Evolutionary conservation across 2,888 invertebrate genomes (phyloP).

Genomic region (Tipula confusa): DNA sequence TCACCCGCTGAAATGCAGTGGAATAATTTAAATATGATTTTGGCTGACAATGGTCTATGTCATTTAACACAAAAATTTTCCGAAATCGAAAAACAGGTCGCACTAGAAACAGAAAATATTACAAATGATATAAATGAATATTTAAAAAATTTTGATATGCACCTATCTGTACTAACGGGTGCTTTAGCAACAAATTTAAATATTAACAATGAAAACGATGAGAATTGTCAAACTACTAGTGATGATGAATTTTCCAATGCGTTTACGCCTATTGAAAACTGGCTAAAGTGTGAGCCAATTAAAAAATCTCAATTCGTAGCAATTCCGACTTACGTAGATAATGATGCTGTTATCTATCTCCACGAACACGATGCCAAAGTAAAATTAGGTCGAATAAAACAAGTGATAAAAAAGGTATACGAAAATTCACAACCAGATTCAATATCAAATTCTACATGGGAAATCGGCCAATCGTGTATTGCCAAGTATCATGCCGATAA

Average conservation of each 20-base stretch:
- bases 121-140: conserved; percentile 30
- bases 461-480: conserved; percentile 62
- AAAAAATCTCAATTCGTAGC: conserved; percentile 55
- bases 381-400: conserved; percentile 53
- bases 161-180: neutral
- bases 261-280: conserved; percentile 50
- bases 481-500: conserved; percentile 62
- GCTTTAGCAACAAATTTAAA: neutral
- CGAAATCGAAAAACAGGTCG: neutral
- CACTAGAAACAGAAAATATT: conserved; percentile 32
- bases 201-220: neutral
- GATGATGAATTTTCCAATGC: conserved; percentile 37
- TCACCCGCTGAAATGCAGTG: conserved; percentile 61
- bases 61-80: conserved; percentile 42
- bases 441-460: conserved; percentile 51
- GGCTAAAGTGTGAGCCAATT: conserved; percentile 58
- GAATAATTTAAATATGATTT: conserved; percentile 60
- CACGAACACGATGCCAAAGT: conserved; percentile 42
- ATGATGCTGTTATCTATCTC: conserved; percentile 51
- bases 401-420: conserved; percentile 52
- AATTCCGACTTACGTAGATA: conserved; percentile 60
- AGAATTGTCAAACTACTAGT: conserved; percentile 27
- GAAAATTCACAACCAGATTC: conserved; percentile 48
- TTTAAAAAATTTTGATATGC: conserved; percentile 33
- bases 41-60: conserved; percentile 64